A percentile compares a stretch with the other conserved stretches of the same genome.
These are phyloP conservation scores for Arctocebus calabarensis DNA, from an alignment of 2,797 vertebrate genomes.

Conservation along the genomic window DNA sequence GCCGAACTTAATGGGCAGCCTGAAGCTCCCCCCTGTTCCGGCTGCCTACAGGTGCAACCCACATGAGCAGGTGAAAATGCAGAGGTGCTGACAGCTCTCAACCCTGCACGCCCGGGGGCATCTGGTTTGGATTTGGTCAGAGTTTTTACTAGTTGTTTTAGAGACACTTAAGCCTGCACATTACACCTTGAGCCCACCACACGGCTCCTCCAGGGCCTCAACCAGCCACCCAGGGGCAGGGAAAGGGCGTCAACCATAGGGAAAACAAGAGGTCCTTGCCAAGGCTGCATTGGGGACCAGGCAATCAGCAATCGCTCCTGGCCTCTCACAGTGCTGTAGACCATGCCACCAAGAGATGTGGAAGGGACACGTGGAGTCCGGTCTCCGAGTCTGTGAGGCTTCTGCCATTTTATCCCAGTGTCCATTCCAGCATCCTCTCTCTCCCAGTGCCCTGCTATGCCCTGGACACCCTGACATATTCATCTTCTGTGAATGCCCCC, in stretches of 20 bases:
- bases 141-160: constrained; percentile 86
- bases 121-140: constrained; percentile 85
- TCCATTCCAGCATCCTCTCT: background rate
- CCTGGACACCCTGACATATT: background rate
- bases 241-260: constrained; percentile 55
- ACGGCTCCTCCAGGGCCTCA: constrained; percentile 76
- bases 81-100: constrained; percentile 81
- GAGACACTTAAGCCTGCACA: constrained; percentile 82
- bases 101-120: constrained; percentile 75
- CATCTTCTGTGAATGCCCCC: background rate
- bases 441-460: background rate
- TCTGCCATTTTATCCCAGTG: background rate
- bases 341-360: background rate
- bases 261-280: constrained; percentile 11
- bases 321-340: background rate
- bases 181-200: constrained; percentile 84
- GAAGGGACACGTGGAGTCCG: rapidly evolving
- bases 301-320: background rate
- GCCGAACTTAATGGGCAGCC: constrained; percentile 17
- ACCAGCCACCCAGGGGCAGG: constrained; percentile 74
- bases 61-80: constrained; percentile 86
- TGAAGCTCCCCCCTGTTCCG: constrained; percentile 23
- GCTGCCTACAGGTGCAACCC: constrained; percentile 82
- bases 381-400: rapidly evolving
- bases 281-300: background rate